These are phyloP conservation scores for Hippocampus comes DNA, from an alignment of 2,113 vertebrate genomes.

Conservation along the genomic window DNA sequence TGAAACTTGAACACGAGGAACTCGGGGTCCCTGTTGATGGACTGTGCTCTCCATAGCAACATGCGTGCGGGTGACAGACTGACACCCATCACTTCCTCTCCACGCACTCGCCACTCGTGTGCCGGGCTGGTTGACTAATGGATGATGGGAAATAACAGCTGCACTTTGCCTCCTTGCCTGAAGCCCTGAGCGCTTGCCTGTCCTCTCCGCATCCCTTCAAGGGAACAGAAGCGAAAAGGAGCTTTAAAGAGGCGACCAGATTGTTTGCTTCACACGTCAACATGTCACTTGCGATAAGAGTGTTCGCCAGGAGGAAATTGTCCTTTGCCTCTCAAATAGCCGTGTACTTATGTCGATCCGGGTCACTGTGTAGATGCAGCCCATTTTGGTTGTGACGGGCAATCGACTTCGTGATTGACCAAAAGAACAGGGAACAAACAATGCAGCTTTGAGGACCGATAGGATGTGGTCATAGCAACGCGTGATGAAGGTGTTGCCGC, in stretches of 20 bases:
- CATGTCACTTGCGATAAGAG: slow-evolving; percentile 47
- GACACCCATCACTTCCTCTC: slow-evolving; percentile 29
- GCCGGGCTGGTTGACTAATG: slow-evolving; percentile 45
- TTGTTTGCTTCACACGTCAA: slow-evolving; percentile 41
- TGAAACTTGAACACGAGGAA: no score
- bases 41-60: not conserved
- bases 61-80: not conserved
- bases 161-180: slow-evolving; percentile 51
- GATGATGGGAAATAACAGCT: slow-evolving; percentile 51
- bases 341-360: not conserved
- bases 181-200: slow-evolving; percentile 44
- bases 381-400: not conserved
- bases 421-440: not conserved
- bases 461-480: not conserved
- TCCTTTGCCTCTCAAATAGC: not conserved
- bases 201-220: slow-evolving; percentile 35
- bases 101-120: slow-evolving; percentile 19
- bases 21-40: no score
- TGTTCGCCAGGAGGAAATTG: slow-evolving; percentile 17
- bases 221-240: slow-evolving; percentile 23
- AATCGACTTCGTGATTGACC: not conserved
- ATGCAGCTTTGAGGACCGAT: not conserved
- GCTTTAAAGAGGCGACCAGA: slow-evolving; percentile 46
- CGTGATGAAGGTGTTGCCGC: not conserved
- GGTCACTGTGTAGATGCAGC: not conserved